phyloP scores from a whole-genome alignment of 2,797 vertebrate species.

The Emys orbicularis region DNA sequence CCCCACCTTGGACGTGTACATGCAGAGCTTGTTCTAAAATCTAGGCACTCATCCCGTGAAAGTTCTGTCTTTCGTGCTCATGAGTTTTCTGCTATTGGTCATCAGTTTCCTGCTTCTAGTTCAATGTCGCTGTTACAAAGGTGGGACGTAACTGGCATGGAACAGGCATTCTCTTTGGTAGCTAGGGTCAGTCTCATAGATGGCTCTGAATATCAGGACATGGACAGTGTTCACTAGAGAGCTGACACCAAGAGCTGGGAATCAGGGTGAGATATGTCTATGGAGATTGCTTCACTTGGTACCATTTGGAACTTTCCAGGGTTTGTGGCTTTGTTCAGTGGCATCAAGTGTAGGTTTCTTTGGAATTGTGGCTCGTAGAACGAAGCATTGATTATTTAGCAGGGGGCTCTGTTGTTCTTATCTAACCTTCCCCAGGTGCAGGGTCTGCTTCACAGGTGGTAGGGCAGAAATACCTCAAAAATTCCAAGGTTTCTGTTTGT shows the following conservation, averaged over 20 bases:
- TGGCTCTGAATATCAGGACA: rapidly evolving
- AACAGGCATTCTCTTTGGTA: neutral
- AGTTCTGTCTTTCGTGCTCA: neutral
- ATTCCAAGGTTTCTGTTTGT: neutral
- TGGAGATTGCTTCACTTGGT: neutral
- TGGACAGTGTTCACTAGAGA: neutral
- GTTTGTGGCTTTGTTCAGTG: neutral
- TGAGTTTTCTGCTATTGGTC: neutral
- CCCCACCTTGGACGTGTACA: neutral
- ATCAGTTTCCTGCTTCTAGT: rapidly evolving
- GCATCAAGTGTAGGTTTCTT: neutral
- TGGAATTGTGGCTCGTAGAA: neutral
- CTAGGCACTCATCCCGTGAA: rapidly evolving
- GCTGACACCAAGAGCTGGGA: neutral
- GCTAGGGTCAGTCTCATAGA: neutral
- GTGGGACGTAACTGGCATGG: no score
- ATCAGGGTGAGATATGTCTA: neutral
- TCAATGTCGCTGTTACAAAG: rapidly evolving
- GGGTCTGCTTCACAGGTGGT: neutral
- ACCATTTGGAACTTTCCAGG: neutral
- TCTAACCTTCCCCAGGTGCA: neutral
- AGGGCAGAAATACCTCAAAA: neutral
- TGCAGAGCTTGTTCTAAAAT: neutral
- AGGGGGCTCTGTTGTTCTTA: neutral
- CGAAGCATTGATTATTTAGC: neutral